Base-by-base conservation (phyloP, 2,888 invertebrate species). In the Mayetiola destructor region DNA sequence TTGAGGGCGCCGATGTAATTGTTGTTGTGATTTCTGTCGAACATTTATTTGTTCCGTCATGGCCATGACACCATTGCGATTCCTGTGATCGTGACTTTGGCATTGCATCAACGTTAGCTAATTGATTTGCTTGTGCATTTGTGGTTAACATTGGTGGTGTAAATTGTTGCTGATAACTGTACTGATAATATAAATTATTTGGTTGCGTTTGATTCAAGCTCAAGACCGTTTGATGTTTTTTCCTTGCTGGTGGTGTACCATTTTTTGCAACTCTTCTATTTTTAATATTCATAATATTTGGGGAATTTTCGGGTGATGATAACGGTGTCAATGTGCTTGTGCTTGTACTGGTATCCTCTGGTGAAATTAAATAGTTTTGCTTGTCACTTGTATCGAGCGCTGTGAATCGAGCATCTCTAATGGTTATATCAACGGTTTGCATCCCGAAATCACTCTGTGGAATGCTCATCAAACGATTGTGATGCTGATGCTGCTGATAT, bases 231-330 rank as follows among this genome's bases (percentile, higher is more conserved):
- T 82, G 83, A 73, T 82, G 84, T 72, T 80, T 85, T 65, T 80
- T 82, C 64, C 82, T 81, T 54, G 87, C 83, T 40, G 90, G 88
- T 40, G 92, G 92, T 5, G 92, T 88, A 2, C 82, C 80, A 9
- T 87, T 84, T 65, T 85, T 85, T 37, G 37, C 42, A 18, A 30
- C 23, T 27, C 69, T 69, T 23, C 52, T 18, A 21, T 56, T 55
- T 9, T 30, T n/a, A 36, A 29, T 39, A 23, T 27, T 6, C 16
- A 12, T 21, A 39, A n/a, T 20, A n/a, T 23, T 62, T 12, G 72
- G 72, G 6, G 73, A 71, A 58, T 68, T 70, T 3, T 73, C 72
- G 16, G 72, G 72, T 55, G 73, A 72, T n/a, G n/a, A n/a, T n/a
- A n/a, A n/a, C 23, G 73, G 71, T n/a, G 73, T 70, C 23, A 70